Evolutionary conservation across 2,888 invertebrate genomes (phyloP).

Genomic region (Tridacna gigas): DNA sequence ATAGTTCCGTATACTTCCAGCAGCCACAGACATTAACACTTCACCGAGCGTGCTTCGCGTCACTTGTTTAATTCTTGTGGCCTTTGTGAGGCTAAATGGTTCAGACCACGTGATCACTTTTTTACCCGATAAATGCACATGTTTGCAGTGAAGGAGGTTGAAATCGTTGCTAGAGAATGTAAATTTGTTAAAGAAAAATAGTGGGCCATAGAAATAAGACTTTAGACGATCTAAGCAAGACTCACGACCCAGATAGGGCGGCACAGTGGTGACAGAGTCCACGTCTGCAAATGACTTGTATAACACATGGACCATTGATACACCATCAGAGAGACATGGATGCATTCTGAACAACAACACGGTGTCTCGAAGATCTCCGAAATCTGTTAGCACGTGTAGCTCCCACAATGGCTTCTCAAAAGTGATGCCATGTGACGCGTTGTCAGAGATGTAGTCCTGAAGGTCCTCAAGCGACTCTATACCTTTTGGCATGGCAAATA

Average conservation of each 20-base stretch:
- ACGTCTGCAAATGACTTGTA: constrained; percentile 83
- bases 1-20: constrained; percentile 86
- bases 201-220: constrained; percentile 86
- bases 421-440: constrained; percentile 85
- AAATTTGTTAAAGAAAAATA: constrained; percentile 86
- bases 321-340: constrained; percentile 87
- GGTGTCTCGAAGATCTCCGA: constrained; percentile 84
- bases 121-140: constrained; percentile 79
- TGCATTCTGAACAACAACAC: constrained; percentile 86
- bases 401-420: constrained; percentile 87
- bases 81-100: constrained; percentile 84
- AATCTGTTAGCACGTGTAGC: constrained; percentile 86
- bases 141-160: constrained; percentile 84
- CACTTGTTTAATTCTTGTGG: constrained; percentile 86
- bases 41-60: constrained; percentile 87
- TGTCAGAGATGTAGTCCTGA: constrained; percentile 85
- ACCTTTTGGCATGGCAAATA: constrained; percentile 84
- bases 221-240: constrained; percentile 77
- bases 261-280: constrained; percentile 76
- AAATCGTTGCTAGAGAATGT: constrained; percentile 85
- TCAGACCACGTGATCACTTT: constrained; percentile 86
- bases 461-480: constrained; percentile 83
- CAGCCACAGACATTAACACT: constrained; percentile 86
- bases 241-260: constrained; percentile 59
- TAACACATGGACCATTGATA: constrained; percentile 85